These are phyloP conservation scores for Drosophila falleni DNA, from an alignment of 2,888 invertebrate species.

Conservation along the genomic window DNA sequence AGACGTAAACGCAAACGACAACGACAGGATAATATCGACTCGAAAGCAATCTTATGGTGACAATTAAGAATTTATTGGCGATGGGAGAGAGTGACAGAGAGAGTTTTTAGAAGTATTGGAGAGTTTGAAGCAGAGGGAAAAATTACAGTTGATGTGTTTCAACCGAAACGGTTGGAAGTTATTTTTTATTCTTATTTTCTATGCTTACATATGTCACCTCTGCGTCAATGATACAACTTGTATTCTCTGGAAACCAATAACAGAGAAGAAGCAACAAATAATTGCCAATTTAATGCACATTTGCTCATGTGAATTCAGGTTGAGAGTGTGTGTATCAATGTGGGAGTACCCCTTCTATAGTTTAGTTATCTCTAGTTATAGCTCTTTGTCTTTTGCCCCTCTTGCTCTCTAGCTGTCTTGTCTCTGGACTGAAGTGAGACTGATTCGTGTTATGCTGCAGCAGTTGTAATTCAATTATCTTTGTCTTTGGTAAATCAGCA, in stretches of 20 bases:
- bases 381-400: slow-evolving; percentile 16
- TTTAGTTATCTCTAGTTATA: slow-evolving; percentile 4
- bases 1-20: no score
- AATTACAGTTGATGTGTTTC: neutral
- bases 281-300: slow-evolving; percentile 76
- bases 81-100: no score
- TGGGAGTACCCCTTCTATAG: neutral
- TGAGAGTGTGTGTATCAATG: slow-evolving; percentile 1
- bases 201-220: slow-evolving; percentile 7
- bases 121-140: no score
- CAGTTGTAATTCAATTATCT: slow-evolving; percentile 73
- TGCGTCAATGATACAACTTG: neutral
- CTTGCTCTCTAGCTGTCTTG: neutral
- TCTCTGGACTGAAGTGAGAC: neutral
- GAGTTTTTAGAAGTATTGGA: no score
- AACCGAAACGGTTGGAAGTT: neutral
- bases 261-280: slow-evolving; percentile 54
- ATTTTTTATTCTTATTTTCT: slow-evolving; percentile 6
- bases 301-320: slow-evolving; percentile 40
- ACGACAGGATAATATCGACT: no score
- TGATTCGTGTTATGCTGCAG: slow-evolving; percentile 32
- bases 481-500: slow-evolving; percentile 79
- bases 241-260: slow-evolving; percentile 26
- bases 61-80: no score
- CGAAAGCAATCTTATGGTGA: no score